Base-by-base conservation (phyloP, 2,888 invertebrate genomes). In the Lepidochrysops patricia region DNA sequence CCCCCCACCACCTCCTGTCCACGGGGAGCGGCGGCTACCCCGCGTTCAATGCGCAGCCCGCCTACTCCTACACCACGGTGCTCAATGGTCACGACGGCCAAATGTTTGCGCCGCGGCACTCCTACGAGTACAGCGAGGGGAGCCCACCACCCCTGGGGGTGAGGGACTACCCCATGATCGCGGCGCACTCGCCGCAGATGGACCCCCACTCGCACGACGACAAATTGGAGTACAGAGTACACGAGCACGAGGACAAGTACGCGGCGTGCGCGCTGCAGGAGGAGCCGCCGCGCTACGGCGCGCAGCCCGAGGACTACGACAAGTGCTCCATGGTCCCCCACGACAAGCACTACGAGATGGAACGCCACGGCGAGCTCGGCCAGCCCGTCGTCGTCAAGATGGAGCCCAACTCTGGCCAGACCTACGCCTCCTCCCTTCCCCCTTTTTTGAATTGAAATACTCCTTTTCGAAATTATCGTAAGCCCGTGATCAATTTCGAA, bases 371-470 rank as follows among this genome's bases (percentile, higher is more conserved):
- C 29, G 89, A 90, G 50, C 76, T 79, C 64, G 79, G 77, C 60
- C 91, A 80, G 67, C 84, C 74, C 37, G 91, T 79, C 66, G 91
- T 83, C 70, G 88, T 91, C 58, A 92, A 92, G 68, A 91, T 88
- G 86, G 92, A 92, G 71, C 91, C 91, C 23, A 88, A 83, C 48
- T 75, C 76, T 70, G 90, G 80, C 65, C 93, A 93, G 74, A 91
- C 90, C 57, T 94, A 93, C 74, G 93, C 94, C 43, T 32, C 54
- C 3, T 91, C 93, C 60, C 82, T 94, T 83, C 94, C 94, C 87
- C 93, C 94, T 92, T 94, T 94, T 93, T 91, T 93, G 92, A 93
- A 93, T 88, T 93, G 90, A 90, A 90, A 89, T 90, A 90, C 90
- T 90, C 90, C 82, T 89, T 90, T 88, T 88, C 90, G 85, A 90